Evolutionary conservation across 2,888 invertebrate genomes (phyloP), one percentile per base, ranked within the genome.

Genomic region (Eubasilissa splendida): DNA sequence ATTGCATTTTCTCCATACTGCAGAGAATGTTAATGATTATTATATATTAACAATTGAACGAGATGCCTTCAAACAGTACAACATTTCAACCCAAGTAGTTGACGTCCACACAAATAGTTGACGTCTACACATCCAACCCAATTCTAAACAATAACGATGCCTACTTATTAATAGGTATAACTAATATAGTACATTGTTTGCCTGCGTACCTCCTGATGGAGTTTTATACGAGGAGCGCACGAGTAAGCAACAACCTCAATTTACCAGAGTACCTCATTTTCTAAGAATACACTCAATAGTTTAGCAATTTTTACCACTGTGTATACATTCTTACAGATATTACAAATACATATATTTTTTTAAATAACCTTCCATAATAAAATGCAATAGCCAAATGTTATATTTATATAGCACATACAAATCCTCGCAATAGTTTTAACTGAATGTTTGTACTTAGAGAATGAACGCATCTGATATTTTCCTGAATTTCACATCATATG

Each of bases 61-160:
- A 89, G 87, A 90, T 90, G 90, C 91, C 90, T 91, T 91, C 85
- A 86, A 85, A 89, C 90, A 91, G 91, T 91, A 91, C 91, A 90
- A 91, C 87, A 89, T 87, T 88, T 81, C 70, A 86, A 87, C 89
- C 89, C 77, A 77, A 79, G 78, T 81, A 81, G 81, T 71, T 66
- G 66, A 79, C 58, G 81, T 78, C 81, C 79, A 79, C 76, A 80
- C 76, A 79, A 78, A 75, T 82, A 80, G 78, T 70, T 60, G 59
- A 80, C 58, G 80, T 77, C 73, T 80, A 80, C 80, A 68, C 68
- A 71, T 53, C 54, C 53, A 14, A 71, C 22, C 54, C 54, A 22
- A 71, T 71, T 71, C 71, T 71, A 56, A 79, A 73, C 73, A 79
- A 58, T 78, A 60, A 14, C 8, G 60, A 59, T 52, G 78, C 63